These are phyloP conservation scores for Cantharis rufa DNA, from an alignment of 2,888 invertebrate species.

Conservation along the genomic window DNA sequence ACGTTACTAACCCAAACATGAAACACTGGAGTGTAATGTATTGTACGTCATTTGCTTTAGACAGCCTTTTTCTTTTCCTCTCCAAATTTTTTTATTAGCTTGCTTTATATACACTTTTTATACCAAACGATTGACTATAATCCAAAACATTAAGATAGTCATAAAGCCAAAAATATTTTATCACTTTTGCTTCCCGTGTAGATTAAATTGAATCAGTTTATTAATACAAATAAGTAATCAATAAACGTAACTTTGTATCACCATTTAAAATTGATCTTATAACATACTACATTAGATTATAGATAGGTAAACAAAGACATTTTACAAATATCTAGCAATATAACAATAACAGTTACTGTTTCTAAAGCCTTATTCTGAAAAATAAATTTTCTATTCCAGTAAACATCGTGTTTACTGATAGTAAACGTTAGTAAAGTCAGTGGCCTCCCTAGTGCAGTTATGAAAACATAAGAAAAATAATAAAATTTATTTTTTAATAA, in stretches of 20 bases:
- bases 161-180: not conserved
- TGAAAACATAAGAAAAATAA: too few species aligned
- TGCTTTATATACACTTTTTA: not conserved
- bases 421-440: too few species aligned
- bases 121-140: not conserved
- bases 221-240: not conserved
- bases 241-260: not conserved
- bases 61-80: slow-evolving; percentile 19
- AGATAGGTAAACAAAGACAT: too few species aligned
- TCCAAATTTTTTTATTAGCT: slow-evolving; percentile 10
- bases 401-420: not conserved
- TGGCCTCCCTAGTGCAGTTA: too few species aligned
- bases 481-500: too few species aligned
- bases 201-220: not conserved
- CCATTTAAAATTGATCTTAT: not conserved
- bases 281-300: too few species aligned
- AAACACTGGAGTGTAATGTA: slow-evolving; percentile 28
- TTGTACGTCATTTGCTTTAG: slow-evolving; percentile 31
- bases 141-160: not conserved
- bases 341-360: too few species aligned
- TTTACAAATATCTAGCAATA: too few species aligned
- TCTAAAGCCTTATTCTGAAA: not conserved
- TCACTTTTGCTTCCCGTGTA: not conserved
- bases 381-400: not conserved
- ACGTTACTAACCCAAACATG: slow-evolving; percentile 20